Evolutionary conservation across 2,888 invertebrate species (phyloP).

Genomic region (Osmoderma eremita): DNA sequence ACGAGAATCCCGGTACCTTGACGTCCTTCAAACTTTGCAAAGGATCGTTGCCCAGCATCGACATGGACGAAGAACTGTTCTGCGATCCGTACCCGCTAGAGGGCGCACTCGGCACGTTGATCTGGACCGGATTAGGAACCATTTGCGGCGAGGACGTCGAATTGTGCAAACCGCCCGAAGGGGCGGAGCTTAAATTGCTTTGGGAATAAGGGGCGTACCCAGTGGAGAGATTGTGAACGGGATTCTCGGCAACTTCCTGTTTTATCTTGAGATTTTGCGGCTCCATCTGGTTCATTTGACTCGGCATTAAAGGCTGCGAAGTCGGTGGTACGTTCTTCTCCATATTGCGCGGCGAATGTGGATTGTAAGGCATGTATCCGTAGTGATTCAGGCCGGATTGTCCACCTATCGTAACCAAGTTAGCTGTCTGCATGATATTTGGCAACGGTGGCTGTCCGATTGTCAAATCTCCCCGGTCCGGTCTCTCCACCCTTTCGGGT

Average conservation of each 20-base stretch:
- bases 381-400: constrained; percentile 69
- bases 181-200: constrained; percentile 12
- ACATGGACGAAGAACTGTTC: constrained; percentile 59
- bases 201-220: constrained; percentile 23
- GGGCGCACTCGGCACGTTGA: constrained; percentile 50
- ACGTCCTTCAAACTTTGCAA: constrained; percentile 82
- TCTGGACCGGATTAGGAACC: constrained; percentile 66
- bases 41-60: constrained; percentile 67
- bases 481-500: constrained; percentile 55
- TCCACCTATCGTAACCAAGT: constrained; percentile 71
- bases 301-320: constrained; percentile 45
- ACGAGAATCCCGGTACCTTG: constrained; percentile 78
- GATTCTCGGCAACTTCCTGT: constrained; percentile 70
- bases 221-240: constrained; percentile 47
- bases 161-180: constrained; percentile 16
- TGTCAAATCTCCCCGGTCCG: constrained; percentile 48
- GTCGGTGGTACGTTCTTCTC: constrained; percentile 50
- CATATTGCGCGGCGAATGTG: constrained; percentile 55
- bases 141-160: constrained; percentile 38
- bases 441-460: constrained; percentile 67
- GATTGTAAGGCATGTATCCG: constrained; percentile 68
- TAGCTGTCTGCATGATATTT: constrained; percentile 67
- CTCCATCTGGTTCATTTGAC: constrained; percentile 64
- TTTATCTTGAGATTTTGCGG: constrained; percentile 80
- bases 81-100: constrained; percentile 61